Evolutionary conservation across 2,797 vertebrate species (phyloP).

Genomic region (Enteromius anoplus): DNA sequence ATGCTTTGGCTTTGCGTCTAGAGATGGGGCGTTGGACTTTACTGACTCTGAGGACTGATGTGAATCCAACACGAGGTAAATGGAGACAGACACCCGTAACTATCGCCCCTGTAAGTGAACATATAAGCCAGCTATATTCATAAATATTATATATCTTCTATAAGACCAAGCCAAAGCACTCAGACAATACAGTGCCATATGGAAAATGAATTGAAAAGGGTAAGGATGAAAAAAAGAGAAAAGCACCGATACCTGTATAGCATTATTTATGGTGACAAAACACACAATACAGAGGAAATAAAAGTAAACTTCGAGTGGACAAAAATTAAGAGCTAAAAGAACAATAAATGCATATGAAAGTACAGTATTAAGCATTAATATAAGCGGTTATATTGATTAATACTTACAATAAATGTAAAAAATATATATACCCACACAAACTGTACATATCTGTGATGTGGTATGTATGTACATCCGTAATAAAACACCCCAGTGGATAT

Average conservation of each 20-base stretch:
- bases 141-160: constrained; percentile 48
- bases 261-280: constrained; percentile 6
- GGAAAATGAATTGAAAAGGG: constrained; percentile 17
- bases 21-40: constrained; percentile 34
- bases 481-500: not conserved
- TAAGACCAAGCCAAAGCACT: constrained; percentile 29
- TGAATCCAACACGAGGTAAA: constrained; percentile 44
- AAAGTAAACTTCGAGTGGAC: not conserved
- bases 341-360: not conserved
- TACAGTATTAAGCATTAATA: not conserved
- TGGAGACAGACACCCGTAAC: constrained; percentile 43
- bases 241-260: not conserved
- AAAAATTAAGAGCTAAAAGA: not conserved
- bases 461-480: not conserved
- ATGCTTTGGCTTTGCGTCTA: constrained; percentile 38
- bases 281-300: not conserved
- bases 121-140: constrained; percentile 44
- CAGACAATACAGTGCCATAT: constrained; percentile 14
- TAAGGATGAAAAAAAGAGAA: not conserved
- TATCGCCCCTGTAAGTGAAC: constrained; percentile 31
- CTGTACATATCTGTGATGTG: not conserved
- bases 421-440: not conserved
- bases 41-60: constrained; percentile 34
- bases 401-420: no score
- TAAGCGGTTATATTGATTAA: no score